Evolutionary conservation across 2,797 vertebrate species (phyloP).

Genomic region (Cossypha polioptera): DNA sequence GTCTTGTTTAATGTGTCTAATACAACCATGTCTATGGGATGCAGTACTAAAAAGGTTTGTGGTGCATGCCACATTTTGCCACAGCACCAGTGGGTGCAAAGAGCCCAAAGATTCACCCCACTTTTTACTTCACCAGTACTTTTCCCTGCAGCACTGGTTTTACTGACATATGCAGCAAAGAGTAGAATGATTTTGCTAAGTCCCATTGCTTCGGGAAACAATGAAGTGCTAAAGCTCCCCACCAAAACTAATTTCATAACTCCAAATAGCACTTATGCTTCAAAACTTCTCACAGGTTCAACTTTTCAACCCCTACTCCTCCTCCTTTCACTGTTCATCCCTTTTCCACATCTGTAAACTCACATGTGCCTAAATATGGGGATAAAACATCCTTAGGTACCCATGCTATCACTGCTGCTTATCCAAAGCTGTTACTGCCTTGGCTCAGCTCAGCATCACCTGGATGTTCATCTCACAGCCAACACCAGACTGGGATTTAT

Average conservation of each 20-base stretch:
- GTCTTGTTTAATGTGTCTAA: not conserved
- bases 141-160: not conserved
- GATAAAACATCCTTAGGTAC: accelerated
- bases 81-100: not conserved
- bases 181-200: not conserved
- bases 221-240: not conserved
- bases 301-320: not conserved
- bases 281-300: not conserved
- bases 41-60: not conserved
- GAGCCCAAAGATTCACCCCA: not conserved
- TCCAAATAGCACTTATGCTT: not conserved
- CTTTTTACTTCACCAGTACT: not conserved
- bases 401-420: not conserved
- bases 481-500: not conserved
- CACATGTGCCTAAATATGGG: not conserved
- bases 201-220: not conserved
- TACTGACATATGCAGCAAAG: not conserved
- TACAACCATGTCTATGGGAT: not conserved
- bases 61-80: not conserved
- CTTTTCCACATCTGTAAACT: not conserved
- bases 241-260: not conserved
- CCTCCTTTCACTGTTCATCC: not conserved
- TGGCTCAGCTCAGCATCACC: not conserved
- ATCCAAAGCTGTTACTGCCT: not conserved
- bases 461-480: not conserved